These are phyloP conservation scores for Megalurothrips usitatus DNA, from an alignment of 2,888 invertebrate species.

Conservation along the genomic window DNA sequence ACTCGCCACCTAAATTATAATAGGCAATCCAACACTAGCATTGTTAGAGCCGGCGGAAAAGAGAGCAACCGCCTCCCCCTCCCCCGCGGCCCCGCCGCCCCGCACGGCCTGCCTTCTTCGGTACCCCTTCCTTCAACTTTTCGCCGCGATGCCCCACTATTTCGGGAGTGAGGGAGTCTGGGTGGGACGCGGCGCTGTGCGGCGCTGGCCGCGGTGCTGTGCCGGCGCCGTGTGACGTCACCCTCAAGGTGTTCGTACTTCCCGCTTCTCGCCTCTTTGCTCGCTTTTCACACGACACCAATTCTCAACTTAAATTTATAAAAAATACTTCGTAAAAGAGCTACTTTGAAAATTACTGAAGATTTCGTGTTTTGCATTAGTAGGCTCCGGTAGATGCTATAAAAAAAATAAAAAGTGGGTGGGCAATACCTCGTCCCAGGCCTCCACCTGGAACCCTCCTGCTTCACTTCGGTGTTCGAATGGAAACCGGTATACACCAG, in stretches of 20 bases:
- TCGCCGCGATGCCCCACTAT: neutral
- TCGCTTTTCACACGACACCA: too few species aligned
- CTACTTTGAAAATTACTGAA: too few species aligned
- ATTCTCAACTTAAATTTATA: too few species aligned
- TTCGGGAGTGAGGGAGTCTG: neutral
- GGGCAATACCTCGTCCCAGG: too few species aligned
- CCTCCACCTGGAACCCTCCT: too few species aligned
- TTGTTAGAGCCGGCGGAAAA: neutral
- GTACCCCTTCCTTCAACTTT: neutral
- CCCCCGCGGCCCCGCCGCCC: neutral
- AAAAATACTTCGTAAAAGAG: too few species aligned
- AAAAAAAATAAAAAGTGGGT: too few species aligned
- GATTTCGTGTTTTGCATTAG: too few species aligned
- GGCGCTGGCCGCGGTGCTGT: neutral
- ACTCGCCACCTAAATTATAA: constrained; percentile 1
- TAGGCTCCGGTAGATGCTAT: too few species aligned
- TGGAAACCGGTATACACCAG: too few species aligned
- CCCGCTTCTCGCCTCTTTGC: too few species aligned
- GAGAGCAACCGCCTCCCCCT: neutral
- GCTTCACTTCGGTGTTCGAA: too few species aligned
- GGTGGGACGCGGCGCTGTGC: neutral
- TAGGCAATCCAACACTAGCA: constrained; percentile 1
- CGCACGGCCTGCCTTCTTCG: neutral
- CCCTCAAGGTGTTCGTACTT: neutral
- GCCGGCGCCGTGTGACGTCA: neutral